A percentile compares a stretch with the other conserved stretches of the same genome.
Evolutionary conservation across 2,113 vertebrate genomes (phyloP).

Genomic region (Phrynocephalus versicolor): DNA sequence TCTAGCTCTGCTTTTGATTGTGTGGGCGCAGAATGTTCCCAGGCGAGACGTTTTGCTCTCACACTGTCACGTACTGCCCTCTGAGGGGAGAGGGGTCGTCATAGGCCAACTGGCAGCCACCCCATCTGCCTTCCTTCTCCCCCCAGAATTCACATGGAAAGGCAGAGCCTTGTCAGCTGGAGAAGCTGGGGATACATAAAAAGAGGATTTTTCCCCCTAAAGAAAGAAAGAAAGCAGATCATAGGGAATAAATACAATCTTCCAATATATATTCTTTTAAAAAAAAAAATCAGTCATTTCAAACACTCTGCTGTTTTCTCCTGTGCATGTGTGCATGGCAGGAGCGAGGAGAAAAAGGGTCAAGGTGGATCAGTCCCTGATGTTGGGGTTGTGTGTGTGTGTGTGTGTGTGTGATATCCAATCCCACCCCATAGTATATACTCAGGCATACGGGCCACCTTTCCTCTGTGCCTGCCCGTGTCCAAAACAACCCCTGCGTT

Average conservation of each 20-base stretch:
- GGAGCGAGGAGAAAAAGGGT: neutral
- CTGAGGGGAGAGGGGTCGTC: neutral
- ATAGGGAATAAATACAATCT: conserved; percentile 73
- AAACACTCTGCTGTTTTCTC: neutral
- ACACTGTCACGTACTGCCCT: no score
- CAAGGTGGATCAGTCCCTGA: neutral
- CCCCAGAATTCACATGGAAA: no score
- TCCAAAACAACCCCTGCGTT: neutral
- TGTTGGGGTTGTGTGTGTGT: no score
- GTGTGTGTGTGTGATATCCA: no score
- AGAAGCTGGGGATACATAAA: neutral
- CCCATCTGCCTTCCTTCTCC: neutral
- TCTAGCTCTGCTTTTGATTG: neutral
- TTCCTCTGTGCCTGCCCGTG: no score
- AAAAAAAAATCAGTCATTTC: neutral
- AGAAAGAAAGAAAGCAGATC: no score
- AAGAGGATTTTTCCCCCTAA: no score
- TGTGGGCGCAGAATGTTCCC: no score
- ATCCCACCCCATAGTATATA: neutral
- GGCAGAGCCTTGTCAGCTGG: neutral
- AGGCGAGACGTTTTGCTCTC: no score
- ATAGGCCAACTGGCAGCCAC: neutral
- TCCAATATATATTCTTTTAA: conserved; percentile 59
- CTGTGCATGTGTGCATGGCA: neutral
- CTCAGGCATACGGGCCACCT: neutral